These are phyloP conservation scores for Brenthis ino DNA, from an alignment of 2,888 invertebrate species.

Conservation along the genomic window DNA sequence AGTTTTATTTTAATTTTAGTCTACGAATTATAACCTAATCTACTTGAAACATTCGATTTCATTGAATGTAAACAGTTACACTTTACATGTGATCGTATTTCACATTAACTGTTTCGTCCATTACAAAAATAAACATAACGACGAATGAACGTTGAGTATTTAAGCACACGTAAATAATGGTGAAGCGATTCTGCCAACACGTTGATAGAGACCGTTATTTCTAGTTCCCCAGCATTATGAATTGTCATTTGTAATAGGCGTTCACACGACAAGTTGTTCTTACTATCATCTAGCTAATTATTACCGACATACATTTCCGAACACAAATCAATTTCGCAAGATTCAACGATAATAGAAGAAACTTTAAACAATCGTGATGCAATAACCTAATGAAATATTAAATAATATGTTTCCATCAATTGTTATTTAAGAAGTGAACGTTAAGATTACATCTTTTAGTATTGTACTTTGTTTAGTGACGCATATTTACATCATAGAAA, in stretches of 20 bases:
- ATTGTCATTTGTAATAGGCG: not conserved
- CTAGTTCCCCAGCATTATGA: constrained; percentile 21
- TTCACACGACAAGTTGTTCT: constrained; percentile 5
- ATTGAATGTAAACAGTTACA: not conserved
- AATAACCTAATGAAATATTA: not conserved
- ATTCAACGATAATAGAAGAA: not conserved
- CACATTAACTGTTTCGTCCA: constrained; percentile 9
- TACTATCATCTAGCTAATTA: constrained; percentile 1
- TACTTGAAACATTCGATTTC: not conserved
- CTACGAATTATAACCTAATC: not conserved
- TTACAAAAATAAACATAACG: constrained; percentile 26
- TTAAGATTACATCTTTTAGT: not conserved
- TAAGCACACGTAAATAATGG: constrained; percentile 16
- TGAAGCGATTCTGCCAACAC: constrained; percentile 18
- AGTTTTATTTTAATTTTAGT: no score
- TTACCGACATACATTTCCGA: constrained; percentile 1
- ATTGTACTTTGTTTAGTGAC: not conserved
- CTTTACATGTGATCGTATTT: constrained; percentile 1
- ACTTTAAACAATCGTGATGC: not conserved
- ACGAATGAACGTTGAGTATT: constrained; percentile 3
- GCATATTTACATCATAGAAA: no score
- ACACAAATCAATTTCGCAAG: constrained; percentile 8
- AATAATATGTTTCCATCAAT: not conserved
- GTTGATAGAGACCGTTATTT: constrained; percentile 25
- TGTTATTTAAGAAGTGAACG: not conserved